Percentiles rank a stretch among this genome's conserved stretches.
phyloP scores from a whole-genome alignment of 2,113 vertebrate genomes.

The Planiliza haematocheilus region DNA sequence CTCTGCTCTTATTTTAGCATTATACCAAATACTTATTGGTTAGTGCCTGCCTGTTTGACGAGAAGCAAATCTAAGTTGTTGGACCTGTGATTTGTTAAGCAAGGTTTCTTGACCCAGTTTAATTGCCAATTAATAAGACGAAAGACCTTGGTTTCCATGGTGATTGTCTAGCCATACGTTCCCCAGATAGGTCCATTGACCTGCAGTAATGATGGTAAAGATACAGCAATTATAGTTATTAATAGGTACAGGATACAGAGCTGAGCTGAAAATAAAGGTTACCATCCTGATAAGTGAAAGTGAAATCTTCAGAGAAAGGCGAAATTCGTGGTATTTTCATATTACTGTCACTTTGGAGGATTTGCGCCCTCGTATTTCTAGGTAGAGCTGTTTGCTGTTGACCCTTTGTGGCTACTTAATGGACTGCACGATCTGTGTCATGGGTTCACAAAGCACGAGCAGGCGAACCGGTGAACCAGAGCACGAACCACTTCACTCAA shows the following conservation, averaged over 20 bases:
- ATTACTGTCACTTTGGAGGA: background rate
- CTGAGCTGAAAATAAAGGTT: constrained; percentile 40
- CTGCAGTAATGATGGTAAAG: constrained; percentile 61
- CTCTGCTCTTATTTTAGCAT: background rate
- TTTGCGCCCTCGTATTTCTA: constrained; percentile 4
- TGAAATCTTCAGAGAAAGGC: background rate
- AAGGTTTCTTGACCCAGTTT: constrained; percentile 72
- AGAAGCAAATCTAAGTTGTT: constrained; percentile 17
- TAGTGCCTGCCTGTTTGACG: background rate
- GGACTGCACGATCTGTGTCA: constrained; percentile 49
- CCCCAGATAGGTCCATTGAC: constrained; percentile 59
- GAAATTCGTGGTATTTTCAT: constrained; percentile 6
- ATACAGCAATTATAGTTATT: constrained; percentile 45
- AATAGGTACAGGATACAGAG: constrained; percentile 28
- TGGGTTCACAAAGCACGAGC: constrained; percentile 49
- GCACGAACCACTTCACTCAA: constrained; percentile 53
- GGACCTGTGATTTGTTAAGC: constrained; percentile 41
- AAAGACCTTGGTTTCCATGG: constrained; percentile 62
- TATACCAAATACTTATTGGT: constrained; percentile 7
- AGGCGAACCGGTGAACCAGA: constrained; percentile 47
- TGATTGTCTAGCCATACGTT: constrained; percentile 42
- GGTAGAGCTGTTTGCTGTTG: constrained; percentile 18
- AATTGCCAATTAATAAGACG: constrained; percentile 70
- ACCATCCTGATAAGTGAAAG: constrained; percentile 16
- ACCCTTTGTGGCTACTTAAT: constrained; percentile 56